Percentiles rank a stretch among this genome's conserved stretches.
phyloP scores from a whole-genome alignment of 2,888 invertebrate species.

The Mechanitis mazaeus region DNA sequence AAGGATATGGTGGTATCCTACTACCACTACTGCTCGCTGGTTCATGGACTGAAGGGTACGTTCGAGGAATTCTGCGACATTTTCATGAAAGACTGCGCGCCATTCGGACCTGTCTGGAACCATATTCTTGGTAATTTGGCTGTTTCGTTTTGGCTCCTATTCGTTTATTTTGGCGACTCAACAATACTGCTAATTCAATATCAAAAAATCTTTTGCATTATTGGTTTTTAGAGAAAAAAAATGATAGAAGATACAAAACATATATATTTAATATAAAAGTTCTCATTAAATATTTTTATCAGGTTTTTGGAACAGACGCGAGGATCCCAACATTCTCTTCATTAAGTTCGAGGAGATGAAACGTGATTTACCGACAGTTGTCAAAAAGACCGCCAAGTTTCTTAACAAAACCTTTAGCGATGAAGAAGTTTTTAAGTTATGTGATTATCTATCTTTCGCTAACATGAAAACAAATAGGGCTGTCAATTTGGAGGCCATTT shows the following conservation, averaged over 20 bases:
- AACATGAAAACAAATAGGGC: slow-evolving; percentile 89
- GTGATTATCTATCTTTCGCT: slow-evolving; percentile 85
- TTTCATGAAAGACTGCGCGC: slow-evolving; percentile 81
- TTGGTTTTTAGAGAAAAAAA: neutral
- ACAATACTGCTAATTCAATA: too few relatives aligned
- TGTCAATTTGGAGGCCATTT: slow-evolving; percentile 82
- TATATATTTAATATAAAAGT: too few relatives aligned
- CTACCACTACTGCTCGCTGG: slow-evolving; percentile 86
- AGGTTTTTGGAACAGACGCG: slow-evolving; percentile 82
- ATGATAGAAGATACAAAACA: too few relatives aligned
- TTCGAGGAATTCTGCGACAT: slow-evolving; percentile 87
- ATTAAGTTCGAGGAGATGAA: slow-evolving; percentile 91
- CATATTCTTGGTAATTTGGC: slow-evolving; percentile 74
- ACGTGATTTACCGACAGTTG: slow-evolving; percentile 79
- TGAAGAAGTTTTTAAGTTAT: slow-evolving; percentile 80
- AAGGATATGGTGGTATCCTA: slow-evolving; percentile 94
- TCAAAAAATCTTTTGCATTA: too few relatives aligned
- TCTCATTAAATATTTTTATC: slow-evolving; percentile 21
- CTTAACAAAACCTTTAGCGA: slow-evolving; percentile 81
- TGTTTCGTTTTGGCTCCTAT: neutral
- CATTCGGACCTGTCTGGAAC: slow-evolving; percentile 80
- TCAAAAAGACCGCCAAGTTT: slow-evolving; percentile 83
- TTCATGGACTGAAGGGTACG: slow-evolving; percentile 79
- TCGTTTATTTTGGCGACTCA: too few relatives aligned
- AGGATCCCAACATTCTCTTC: slow-evolving; percentile 84